Conservation (phyloP, 1,140 invertebrate genomes). For the Sitodiplosis mosellana region DNA sequence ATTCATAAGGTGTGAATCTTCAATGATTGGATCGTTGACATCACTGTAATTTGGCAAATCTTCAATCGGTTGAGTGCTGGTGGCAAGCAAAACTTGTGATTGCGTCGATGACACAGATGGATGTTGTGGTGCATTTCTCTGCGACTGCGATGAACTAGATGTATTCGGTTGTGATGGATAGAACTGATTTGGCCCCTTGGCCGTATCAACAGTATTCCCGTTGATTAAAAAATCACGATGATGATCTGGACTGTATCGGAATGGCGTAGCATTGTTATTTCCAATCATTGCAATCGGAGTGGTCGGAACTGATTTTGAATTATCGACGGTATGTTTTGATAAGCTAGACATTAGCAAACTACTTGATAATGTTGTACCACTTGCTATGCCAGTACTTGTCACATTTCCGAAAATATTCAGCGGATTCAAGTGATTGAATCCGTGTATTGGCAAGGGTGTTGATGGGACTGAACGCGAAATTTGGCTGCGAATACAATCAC, state of each 20-base stretch:
- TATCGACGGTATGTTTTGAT: slow-evolving; percentile 17
- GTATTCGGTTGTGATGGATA: neutral
- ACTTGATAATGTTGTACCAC: slow-evolving; percentile 10
- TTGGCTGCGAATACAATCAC: neutral
- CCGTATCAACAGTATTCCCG: slow-evolving; percentile 30
- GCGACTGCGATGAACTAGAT: neutral
- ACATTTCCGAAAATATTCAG: slow-evolving; percentile 8
- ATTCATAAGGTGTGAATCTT: neutral
- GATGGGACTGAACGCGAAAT: slow-evolving; percentile 39
- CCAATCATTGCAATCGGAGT: slow-evolving; percentile 31
- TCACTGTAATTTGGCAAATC: neutral
- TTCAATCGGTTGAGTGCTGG: neutral
- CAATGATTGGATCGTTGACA: neutral
- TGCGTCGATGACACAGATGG: neutral
- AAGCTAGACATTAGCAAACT: slow-evolving; percentile 14
- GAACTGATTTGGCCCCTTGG: neutral
- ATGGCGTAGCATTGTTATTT: slow-evolving; percentile 28
- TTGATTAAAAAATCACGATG: slow-evolving; percentile 37
- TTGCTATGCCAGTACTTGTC: slow-evolving; percentile 25
- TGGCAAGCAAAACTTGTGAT: too few species aligned
- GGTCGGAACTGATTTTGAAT: slow-evolving; percentile 42
- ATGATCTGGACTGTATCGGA: slow-evolving; percentile 33
- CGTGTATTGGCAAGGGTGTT: slow-evolving; percentile 33
- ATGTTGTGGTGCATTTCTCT: neutral
- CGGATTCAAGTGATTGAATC: too few species aligned